A percentile compares a stretch with the other conserved stretches of the same genome.
Evolutionary conservation across 2,888 invertebrate genomes (phyloP).

Genomic region (Sarcophaga caerulescens): DNA sequence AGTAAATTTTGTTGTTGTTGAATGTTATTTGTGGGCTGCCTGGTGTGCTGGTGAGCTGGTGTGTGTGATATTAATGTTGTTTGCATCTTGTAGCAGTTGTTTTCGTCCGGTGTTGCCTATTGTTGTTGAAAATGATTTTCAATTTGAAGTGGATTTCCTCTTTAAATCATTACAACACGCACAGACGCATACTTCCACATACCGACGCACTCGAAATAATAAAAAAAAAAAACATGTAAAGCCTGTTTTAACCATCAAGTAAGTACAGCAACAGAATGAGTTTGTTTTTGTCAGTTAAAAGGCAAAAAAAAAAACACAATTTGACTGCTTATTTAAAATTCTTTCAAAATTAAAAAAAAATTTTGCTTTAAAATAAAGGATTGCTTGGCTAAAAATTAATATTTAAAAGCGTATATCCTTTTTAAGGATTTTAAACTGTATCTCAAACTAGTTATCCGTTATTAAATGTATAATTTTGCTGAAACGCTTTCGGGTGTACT

Average conservation of each 20-base stretch:
- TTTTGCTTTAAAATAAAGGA: neutral
- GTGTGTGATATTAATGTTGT: neutral
- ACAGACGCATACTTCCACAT: neutral
- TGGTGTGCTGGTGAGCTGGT: neutral
- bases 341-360: no score
- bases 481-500: neutral
- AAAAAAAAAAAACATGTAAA: neutral
- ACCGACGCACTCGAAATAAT: neutral
- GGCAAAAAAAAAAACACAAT: no score
- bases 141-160: conserved; percentile 55
- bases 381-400: neutral
- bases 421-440: no score
- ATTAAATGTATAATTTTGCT: no score
- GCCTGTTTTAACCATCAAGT: conserved; percentile 25
- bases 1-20: conserved; percentile 40
- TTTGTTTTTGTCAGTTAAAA: conserved; percentile 52
- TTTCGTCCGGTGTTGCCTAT: conserved; percentile 20
- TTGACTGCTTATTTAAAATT: no score
- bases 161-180: conserved; percentile 41
- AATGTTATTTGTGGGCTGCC: conserved; percentile 11
- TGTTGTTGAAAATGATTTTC: conserved; percentile 50
- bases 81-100: conserved; percentile 31
- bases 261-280: conserved; percentile 10
- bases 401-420: no score
- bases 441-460: no score